Percentiles rank a stretch among this genome's conserved stretches.
phyloP scores from a whole-genome alignment of 2,113 vertebrate genomes.

The Mus musculus region GRCm39 chr13:97256501-97257000 shows the following conservation, averaged over 20 bases:
- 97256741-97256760: neutral
- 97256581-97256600: too few species aligned
- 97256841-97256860: neutral
- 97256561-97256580: too few species aligned
- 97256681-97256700: too few species aligned
- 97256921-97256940: neutral
- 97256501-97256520: neutral
- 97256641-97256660: too few species aligned
- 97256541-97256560: too few species aligned
- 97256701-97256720: too few species aligned
- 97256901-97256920: neutral
- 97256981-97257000: neutral
- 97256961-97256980: neutral
- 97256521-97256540: neutral
- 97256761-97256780: constrained; percentile 21
- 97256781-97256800: neutral
- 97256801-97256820: neutral
- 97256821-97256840: neutral
- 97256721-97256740: neutral
- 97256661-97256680: too few species aligned
- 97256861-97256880: neutral
- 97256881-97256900: neutral
- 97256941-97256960: neutral
- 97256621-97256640: too few species aligned
- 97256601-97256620: too few species aligned